Conservation (phyloP, 1,140 invertebrate genomes). For the Aphelenchoides avenae region DNA sequence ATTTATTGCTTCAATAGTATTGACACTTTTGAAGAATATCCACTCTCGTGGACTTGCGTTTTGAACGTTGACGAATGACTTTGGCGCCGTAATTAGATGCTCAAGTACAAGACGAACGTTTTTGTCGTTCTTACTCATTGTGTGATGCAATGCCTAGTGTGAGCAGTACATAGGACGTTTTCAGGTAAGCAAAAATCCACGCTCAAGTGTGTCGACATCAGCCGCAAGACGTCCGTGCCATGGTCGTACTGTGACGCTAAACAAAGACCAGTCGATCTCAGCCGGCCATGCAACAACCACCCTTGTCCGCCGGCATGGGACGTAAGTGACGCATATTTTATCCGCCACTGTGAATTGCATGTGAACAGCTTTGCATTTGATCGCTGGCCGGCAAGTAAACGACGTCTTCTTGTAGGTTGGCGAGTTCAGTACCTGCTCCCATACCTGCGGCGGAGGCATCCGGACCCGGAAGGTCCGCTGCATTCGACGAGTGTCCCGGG, state of each 20-base stretch:
- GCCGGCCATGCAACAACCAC: constrained; percentile 85
- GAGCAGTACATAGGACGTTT: no score
- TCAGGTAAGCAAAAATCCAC: constrained; percentile 73
- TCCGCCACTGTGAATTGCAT: no score
- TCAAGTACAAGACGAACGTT: no score
- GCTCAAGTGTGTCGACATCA: constrained; percentile 80
- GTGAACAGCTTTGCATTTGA: no score
- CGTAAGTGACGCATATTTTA: constrained; percentile 6
- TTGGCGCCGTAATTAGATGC: no score
- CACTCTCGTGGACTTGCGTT: no score
- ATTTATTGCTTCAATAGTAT: no score
- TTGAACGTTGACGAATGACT: no score
- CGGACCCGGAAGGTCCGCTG: constrained; percentile 80
- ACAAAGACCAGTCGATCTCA: constrained; percentile 76
- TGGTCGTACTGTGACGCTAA: constrained; percentile 75
- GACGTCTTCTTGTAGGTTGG: constrained; percentile 46
- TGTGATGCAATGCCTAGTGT: no score
- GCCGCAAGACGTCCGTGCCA: constrained; percentile 75
- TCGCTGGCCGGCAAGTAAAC: no score
- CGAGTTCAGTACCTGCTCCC: constrained; percentile 71
- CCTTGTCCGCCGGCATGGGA: constrained; percentile 68
- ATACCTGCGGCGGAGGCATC: constrained; percentile 79
- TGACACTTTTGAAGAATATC: no score
- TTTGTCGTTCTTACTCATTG: no score
- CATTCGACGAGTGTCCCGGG: constrained; percentile 81